phyloP scores from a whole-genome alignment of 2,113 vertebrate genomes.

The Colinus virginianus region DNA sequence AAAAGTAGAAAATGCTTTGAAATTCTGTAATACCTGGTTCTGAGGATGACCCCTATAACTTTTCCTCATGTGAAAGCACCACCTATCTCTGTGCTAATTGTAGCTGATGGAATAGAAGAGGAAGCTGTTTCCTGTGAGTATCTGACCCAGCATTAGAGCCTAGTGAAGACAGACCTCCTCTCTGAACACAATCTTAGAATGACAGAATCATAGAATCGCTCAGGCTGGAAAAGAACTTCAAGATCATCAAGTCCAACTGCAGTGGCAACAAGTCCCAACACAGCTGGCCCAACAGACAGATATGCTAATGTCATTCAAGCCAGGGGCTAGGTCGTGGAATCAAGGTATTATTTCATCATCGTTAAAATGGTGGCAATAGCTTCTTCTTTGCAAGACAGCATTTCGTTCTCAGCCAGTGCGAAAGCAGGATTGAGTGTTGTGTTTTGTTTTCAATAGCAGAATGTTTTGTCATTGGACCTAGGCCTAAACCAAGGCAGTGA shows the following conservation, averaged over 20 bases:
- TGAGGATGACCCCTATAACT: background rate
- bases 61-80: background rate
- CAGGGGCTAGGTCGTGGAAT: background rate
- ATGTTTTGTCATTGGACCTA: constrained; percentile 18
- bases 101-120: background rate
- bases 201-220: too few relatives aligned
- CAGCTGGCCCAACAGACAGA: background rate
- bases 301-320: background rate
- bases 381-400: background rate
- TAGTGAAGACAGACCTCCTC: constrained; percentile 5
- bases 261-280: background rate
- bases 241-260: too few relatives aligned
- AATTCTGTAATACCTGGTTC: background rate
- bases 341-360: background rate
- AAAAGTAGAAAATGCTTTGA: background rate
- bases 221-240: too few relatives aligned
- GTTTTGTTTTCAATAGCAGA: constrained; percentile 31
- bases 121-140: background rate
- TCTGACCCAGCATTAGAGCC: background rate
- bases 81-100: background rate
- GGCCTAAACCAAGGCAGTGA: background rate
- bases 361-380: constrained; percentile 6
- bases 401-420: background rate
- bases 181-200: background rate
- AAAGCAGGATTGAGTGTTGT: constrained; percentile 16